Evolutionary conservation across 2,113 vertebrate species (phyloP).

Genomic region (Nycticebus coucang): DNA sequence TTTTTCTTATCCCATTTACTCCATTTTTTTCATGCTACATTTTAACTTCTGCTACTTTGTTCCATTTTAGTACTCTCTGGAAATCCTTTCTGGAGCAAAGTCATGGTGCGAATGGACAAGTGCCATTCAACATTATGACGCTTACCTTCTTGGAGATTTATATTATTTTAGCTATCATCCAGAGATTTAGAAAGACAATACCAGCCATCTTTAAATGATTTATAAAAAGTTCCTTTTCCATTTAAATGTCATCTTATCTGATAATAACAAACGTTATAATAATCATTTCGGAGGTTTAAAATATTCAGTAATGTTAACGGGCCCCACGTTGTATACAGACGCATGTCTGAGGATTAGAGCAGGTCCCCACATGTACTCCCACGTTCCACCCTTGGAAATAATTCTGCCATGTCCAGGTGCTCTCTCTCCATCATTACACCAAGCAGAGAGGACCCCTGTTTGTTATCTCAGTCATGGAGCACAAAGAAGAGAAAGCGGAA

Average conservation of each 20-base stretch:
- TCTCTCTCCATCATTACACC: background rate
- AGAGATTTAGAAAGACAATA: constrained; percentile 21
- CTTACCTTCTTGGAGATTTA: constrained; percentile 26
- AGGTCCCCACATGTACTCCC: background rate
- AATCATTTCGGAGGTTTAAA: constrained; percentile 18
- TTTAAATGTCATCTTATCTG: background rate
- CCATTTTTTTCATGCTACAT: constrained; percentile 45
- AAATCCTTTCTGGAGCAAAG: constrained; percentile 30
- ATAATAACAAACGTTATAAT: constrained; percentile 29
- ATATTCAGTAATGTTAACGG: constrained; percentile 37
- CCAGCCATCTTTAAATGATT: background rate
- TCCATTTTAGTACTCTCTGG: background rate
- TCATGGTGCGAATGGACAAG: background rate
- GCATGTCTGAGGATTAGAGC: background rate
- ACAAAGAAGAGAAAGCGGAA: background rate
- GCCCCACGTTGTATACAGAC: background rate
- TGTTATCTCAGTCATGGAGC: background rate
- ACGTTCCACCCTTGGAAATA: background rate
- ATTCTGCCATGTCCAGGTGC: background rate
- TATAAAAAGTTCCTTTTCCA: background rate
- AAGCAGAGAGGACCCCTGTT: background rate
- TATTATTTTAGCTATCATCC: constrained; percentile 43
- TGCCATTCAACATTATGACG: constrained; percentile 11
- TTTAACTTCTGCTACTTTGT: background rate
- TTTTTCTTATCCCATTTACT: background rate